Percentiles rank a stretch among this genome's conserved stretches.
Conservation (phyloP, 2,797 vertebrate genomes). For the Sarcoramphus papa region DNA sequence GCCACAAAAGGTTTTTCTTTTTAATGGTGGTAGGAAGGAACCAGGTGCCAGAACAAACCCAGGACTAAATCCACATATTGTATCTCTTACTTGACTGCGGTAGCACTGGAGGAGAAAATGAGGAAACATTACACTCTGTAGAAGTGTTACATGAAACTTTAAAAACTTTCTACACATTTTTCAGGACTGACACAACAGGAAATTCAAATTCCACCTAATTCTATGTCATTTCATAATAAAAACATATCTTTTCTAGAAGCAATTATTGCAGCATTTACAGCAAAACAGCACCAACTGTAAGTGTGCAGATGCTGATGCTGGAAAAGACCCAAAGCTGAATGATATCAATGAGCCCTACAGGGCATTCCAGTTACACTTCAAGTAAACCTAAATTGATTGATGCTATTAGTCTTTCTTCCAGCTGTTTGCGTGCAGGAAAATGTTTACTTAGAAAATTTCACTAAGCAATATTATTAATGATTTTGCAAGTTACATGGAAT, state of each 20-base stretch:
- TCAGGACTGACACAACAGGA: background rate
- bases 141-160: background rate
- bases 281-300: background rate
- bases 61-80: background rate
- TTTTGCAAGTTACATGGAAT: background rate
- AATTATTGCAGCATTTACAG: background rate
- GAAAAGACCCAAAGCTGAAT: background rate
- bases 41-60: background rate
- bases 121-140: background rate
- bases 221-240: background rate
- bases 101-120: background rate
- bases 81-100: background rate
- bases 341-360: background rate
- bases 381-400: background rate
- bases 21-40: background rate
- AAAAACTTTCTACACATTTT: background rate
- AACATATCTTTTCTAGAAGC: fast-evolving
- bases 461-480: background rate
- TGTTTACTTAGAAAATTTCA: background rate
- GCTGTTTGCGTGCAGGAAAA: background rate
- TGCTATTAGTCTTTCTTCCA: background rate
- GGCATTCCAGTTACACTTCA: background rate
- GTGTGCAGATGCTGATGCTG: background rate
- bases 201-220: background rate
- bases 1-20: background rate